These are phyloP conservation scores for Vollenhovia emeryi DNA, from an alignment of 1,140 invertebrate species.

Conservation along the genomic window DNA sequence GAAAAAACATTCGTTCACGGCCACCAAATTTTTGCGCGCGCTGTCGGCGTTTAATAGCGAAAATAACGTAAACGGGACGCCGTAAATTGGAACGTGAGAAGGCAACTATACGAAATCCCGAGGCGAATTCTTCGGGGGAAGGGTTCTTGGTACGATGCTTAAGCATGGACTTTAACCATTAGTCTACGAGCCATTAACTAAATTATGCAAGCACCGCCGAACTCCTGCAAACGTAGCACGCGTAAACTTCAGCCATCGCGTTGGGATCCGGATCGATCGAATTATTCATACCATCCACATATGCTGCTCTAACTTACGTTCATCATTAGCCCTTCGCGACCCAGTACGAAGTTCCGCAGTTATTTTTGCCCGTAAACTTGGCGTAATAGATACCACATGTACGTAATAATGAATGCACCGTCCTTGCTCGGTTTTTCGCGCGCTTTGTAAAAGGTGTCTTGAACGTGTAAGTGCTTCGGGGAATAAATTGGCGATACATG, in stretches of 20 bases:
- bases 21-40: neutral
- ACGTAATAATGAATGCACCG: neutral
- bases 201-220: slow-evolving; percentile 66
- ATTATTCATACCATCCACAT: slow-evolving; percentile 65
- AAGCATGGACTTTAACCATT: slow-evolving; percentile 65
- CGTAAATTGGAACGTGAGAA: slow-evolving; percentile 43
- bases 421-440: neutral
- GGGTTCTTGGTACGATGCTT: slow-evolving; percentile 61
- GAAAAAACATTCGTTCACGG: neutral
- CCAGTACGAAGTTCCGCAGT: slow-evolving; percentile 12
- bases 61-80: neutral
- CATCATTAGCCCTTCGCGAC: slow-evolving; percentile 50
- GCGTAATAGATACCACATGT: neutral
- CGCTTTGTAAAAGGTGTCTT: neutral
- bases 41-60: neutral
- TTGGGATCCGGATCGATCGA: slow-evolving; percentile 67
- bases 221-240: slow-evolving; percentile 58
- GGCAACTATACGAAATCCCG: slow-evolving; percentile 30
- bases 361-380: slow-evolving; percentile 17
- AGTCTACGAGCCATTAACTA: slow-evolving; percentile 73
- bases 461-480: neutral
- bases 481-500: neutral
- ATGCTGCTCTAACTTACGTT: slow-evolving; percentile 49
- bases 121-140: slow-evolving; percentile 43
- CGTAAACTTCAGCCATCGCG: slow-evolving; percentile 67